Percentiles rank a stretch among this genome's conserved stretches.
phyloP scores from a whole-genome alignment of 2,888 invertebrate genomes.

The Hypselothyrea guttata region DNA sequence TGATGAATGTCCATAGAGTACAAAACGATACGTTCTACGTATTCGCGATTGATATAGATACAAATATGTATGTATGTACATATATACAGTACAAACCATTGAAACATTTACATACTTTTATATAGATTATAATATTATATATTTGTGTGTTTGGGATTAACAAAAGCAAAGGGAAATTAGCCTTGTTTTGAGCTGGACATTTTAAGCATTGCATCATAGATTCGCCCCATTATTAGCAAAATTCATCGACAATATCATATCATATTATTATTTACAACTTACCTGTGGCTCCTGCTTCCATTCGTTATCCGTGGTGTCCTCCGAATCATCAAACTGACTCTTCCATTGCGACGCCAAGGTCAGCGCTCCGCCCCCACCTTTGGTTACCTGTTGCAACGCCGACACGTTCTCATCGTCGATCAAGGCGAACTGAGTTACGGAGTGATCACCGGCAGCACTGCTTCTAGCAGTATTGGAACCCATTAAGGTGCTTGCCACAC shows the following conservation, averaged over 20 bases:
- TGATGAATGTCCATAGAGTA: not conserved
- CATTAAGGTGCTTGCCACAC: slow-evolving; percentile 26
- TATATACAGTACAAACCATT: slow-evolving; percentile 8
- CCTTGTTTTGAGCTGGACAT: slow-evolving; percentile 40
- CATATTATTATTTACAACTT: slow-evolving; percentile 16
- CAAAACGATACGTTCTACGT: not conserved
- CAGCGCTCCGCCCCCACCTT: slow-evolving; percentile 93
- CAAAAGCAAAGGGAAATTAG: too few relatives aligned
- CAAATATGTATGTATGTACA: not conserved
- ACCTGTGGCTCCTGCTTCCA: slow-evolving; percentile 91
- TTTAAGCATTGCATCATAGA: slow-evolving; percentile 49
- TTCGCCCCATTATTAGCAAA: slow-evolving; percentile 3
- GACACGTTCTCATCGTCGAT: slow-evolving; percentile 97
- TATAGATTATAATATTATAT: not conserved
- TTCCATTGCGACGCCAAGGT: slow-evolving; percentile 97
- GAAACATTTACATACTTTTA: not conserved
- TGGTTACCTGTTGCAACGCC: slow-evolving; percentile 93
- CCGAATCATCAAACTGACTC: slow-evolving; percentile 97
- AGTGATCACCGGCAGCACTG: slow-evolving; percentile 87
- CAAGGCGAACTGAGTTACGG: slow-evolving; percentile 94
- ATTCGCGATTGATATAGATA: too few relatives aligned
- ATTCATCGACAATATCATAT: not conserved
- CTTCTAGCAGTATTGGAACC: slow-evolving; percentile 68
- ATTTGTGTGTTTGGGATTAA: too few relatives aligned
- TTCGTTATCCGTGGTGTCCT: slow-evolving; percentile 96